phyloP scores from a whole-genome alignment of 2,113 vertebrate species.

The Phylloscopus trochiloides region DNA sequence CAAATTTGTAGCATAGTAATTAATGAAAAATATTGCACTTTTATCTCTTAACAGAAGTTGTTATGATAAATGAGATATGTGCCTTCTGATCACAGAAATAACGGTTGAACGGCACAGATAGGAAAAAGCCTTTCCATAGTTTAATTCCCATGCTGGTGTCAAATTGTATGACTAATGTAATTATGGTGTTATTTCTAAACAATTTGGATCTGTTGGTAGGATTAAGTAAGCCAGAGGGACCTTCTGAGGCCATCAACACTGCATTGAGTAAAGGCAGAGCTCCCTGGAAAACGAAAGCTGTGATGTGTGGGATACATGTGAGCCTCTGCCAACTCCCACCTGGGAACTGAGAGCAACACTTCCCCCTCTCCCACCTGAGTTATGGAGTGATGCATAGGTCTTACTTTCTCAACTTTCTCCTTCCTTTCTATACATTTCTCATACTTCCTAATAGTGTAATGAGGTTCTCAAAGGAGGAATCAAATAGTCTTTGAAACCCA shows the following conservation, averaged over 20 bases:
- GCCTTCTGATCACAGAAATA: background rate
- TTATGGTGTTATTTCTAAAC: background rate
- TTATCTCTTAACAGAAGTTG: background rate
- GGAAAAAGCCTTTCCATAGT: background rate
- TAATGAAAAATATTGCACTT: background rate
- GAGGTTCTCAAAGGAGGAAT: background rate
- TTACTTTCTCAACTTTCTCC: background rate
- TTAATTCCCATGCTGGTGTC: background rate
- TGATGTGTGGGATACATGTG: background rate
- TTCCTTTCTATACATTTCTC: background rate
- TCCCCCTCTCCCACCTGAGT: background rate
- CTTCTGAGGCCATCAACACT: background rate
- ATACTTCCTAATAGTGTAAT: background rate
- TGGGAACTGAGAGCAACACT: background rate
- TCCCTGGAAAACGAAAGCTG: background rate
- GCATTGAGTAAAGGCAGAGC: background rate
- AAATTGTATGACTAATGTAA: background rate
- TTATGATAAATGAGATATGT: background rate
- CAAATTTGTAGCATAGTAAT: background rate
- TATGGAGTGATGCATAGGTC: background rate
- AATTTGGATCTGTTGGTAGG: background rate
- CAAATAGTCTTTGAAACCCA: background rate
- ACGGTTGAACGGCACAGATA: background rate
- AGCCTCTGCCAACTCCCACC: rapidly evolving
- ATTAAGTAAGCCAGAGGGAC: background rate